These are phyloP conservation scores for Synanthedon vespiformis DNA, from an alignment of 2,888 invertebrate genomes.

Conservation along the genomic window DNA sequence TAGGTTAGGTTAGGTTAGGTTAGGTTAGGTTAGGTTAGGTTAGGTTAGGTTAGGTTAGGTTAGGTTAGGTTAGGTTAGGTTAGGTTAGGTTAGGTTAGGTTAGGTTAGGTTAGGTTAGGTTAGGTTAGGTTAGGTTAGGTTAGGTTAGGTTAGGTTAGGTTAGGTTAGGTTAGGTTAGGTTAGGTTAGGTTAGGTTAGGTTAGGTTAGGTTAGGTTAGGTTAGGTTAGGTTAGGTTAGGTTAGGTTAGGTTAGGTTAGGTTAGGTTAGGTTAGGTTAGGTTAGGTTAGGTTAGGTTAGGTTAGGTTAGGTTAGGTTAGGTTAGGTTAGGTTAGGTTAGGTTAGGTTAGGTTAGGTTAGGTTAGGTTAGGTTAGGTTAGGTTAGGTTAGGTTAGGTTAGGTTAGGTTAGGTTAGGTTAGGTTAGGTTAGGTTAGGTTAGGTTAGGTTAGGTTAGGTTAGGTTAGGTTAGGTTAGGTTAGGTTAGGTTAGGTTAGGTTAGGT, in stretches of 20 bases:
- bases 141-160: slow-evolving; percentile 15
- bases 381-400: slow-evolving; percentile 8
- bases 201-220: slow-evolving; percentile 11
- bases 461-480: neutral
- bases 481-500: neutral
- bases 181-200: slow-evolving; percentile 18
- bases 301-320: slow-evolving; percentile 10
- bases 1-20: slow-evolving; percentile 9
- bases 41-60: slow-evolving; percentile 13
- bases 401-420: slow-evolving; percentile 8
- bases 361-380: slow-evolving; percentile 10
- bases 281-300: slow-evolving; percentile 10
- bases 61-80: slow-evolving; percentile 18
- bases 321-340: slow-evolving; percentile 10
- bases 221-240: slow-evolving; percentile 11
- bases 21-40: slow-evolving; percentile 9
- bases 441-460: slow-evolving; percentile 9
- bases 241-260: slow-evolving; percentile 11
- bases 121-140: slow-evolving; percentile 14
- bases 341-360: slow-evolving; percentile 9
- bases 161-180: slow-evolving; percentile 16
- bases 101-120: slow-evolving; percentile 14
- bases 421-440: slow-evolving; percentile 10
- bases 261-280: slow-evolving; percentile 11
- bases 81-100: slow-evolving; percentile 13